Percentiles rank a stretch among this genome's conserved stretches.
Evolutionary conservation across 2,113 vertebrate genomes (phyloP).

Genomic region (Strigops habroptila): DNA sequence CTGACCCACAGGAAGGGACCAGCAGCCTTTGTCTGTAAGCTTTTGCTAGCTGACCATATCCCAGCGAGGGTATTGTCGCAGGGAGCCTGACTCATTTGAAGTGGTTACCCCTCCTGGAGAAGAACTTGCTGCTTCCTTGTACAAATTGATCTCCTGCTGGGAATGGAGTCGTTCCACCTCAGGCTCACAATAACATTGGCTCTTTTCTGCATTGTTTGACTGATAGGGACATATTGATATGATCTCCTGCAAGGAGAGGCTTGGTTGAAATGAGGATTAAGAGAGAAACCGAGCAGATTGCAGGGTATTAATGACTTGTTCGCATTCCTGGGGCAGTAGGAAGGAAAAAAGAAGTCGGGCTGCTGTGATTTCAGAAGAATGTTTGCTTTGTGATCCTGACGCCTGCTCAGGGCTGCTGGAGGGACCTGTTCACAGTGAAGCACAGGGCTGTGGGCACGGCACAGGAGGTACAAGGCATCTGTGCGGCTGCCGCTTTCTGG

Average conservation of each 20-base stretch:
- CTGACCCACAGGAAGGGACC: background rate
- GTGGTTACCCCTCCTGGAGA: background rate
- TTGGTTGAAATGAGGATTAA: background rate
- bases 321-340: conserved; percentile 1
- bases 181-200: conserved; percentile 48
- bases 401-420: background rate
- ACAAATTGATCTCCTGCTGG: conserved; percentile 57
- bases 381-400: conserved; percentile 13
- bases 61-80: background rate
- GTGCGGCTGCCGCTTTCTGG: background rate
- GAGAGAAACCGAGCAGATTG: conserved; percentile 31
- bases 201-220: background rate
- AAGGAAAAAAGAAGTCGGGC: background rate
- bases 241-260: conserved; percentile 4
- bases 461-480: background rate
- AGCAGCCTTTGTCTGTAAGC: background rate
- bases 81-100: conserved; percentile 12
- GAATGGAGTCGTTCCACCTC: conserved; percentile 12
- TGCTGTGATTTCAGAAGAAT: conserved; percentile 8
- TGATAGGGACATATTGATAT: conserved; percentile 1
- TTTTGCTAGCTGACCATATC: background rate
- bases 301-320: conserved; percentile 27
- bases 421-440: background rate
- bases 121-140: background rate
- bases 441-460: background rate